A percentile compares a stretch with the other conserved stretches of the same genome.
These are phyloP conservation scores for Cynodonichthys magdalenae DNA, from an alignment of 2,797 vertebrate genomes.

Conservation along the genomic window DNA sequence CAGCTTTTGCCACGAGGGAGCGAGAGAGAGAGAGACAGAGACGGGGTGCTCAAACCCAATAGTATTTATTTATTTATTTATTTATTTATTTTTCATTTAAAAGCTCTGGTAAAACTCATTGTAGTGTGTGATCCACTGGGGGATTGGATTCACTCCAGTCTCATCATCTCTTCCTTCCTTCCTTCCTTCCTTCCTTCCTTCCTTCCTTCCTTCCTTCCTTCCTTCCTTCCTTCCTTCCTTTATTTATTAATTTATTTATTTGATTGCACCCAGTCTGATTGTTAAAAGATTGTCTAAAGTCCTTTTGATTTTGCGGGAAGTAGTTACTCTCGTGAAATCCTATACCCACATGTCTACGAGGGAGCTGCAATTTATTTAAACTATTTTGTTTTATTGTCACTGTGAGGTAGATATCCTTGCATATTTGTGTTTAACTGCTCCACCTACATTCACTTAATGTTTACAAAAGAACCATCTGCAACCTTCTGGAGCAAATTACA, in stretches of 20 bases:
- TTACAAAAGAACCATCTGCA: conserved; percentile 29
- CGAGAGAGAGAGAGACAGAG: no score
- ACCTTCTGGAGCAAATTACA: conserved; percentile 5
- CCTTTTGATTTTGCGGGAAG: conserved; percentile 40
- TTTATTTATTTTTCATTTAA: conserved; percentile 31
- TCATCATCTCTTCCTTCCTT: conserved; percentile 58
- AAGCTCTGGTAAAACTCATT: conserved; percentile 59
- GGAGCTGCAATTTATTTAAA: conserved; percentile 37
- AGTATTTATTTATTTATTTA: no score
- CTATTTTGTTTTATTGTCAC: conserved; percentile 4
- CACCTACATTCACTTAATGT: conserved; percentile 34
- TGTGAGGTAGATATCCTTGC: not conserved
- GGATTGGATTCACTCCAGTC: conserved; percentile 63
- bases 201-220: no score
- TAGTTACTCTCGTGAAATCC: conserved; percentile 48
- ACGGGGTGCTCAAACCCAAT: not conserved
- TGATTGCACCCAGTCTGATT: conserved; percentile 61
- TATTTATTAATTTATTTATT: no score
- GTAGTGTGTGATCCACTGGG: conserved; percentile 62
- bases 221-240: no score
- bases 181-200: conserved; percentile 6
- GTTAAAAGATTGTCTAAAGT: conserved; percentile 50
- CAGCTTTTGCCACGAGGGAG: conserved; percentile 1
- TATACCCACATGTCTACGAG: conserved; percentile 57
- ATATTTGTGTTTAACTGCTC: not conserved